Percentiles rank a stretch among this genome's conserved stretches.
Conservation (phyloP, 2,888 invertebrate genomes). For the Griposia aprilina region DNA sequence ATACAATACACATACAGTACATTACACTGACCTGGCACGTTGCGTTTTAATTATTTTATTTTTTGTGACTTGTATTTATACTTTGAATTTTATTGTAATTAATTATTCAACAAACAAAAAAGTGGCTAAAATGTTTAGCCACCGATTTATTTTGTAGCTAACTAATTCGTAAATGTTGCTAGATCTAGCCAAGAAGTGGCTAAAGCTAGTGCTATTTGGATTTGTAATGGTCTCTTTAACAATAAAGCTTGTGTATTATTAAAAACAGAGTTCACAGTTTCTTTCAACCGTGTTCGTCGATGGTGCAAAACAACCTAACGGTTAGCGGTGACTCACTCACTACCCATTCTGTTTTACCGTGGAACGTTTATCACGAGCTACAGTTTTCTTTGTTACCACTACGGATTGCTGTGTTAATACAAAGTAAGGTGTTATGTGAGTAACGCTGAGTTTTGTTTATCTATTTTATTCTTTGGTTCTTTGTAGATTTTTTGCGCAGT, state of each 20-base stretch:
- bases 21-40: too few relatives aligned
- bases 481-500: not conserved
- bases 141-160: too few relatives aligned
- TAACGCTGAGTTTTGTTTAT: slow-evolving; percentile 10
- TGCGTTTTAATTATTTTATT: too few relatives aligned
- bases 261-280: not conserved
- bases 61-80: too few relatives aligned
- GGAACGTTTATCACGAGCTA: slow-evolving; percentile 45
- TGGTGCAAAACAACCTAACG: slow-evolving; percentile 49
- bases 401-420: slow-evolving; percentile 28
- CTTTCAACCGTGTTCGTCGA: not conserved
- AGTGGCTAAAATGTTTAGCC: too few relatives aligned
- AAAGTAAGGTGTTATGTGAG: slow-evolving; percentile 11
- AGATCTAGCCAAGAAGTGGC: too few relatives aligned
- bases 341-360: slow-evolving; percentile 43
- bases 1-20: too few relatives aligned
- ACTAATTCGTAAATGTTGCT: too few relatives aligned
- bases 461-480: not conserved
- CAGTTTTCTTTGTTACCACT: slow-evolving; percentile 58
- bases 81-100: too few relatives aligned
- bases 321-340: slow-evolving; percentile 49
- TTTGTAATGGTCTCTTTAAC: not conserved
- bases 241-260: not conserved
- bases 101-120: too few relatives aligned
- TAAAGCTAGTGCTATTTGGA: too few relatives aligned